These are phyloP conservation scores for Nixonia krombeini DNA, from an alignment of 1,140 invertebrate genomes.

Conservation along the genomic window DNA sequence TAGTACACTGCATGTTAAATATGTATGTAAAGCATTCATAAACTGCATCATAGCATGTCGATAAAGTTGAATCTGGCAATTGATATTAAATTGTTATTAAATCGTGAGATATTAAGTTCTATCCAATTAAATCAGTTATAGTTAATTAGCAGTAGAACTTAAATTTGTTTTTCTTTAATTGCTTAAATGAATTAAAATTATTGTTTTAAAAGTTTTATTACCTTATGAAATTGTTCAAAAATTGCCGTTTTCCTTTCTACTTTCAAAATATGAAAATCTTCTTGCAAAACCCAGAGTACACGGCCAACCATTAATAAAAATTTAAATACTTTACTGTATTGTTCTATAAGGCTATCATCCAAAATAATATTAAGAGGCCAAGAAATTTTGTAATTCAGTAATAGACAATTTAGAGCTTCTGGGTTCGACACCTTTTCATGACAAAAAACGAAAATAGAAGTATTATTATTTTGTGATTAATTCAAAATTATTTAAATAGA, in stretches of 20 bases:
- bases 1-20: slow-evolving; percentile 80
- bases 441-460: neutral
- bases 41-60: slow-evolving; percentile 82
- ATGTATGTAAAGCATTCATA: slow-evolving; percentile 80
- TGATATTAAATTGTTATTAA: neutral
- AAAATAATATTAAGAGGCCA: slow-evolving; percentile 86
- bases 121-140: no score
- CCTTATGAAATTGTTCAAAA: slow-evolving; percentile 63
- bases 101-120: no score
- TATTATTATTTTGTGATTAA: neutral
- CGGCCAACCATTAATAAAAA: slow-evolving; percentile 82
- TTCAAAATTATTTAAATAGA: no score
- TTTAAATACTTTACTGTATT: slow-evolving; percentile 82
- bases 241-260: slow-evolving; percentile 51
- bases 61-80: slow-evolving; percentile 74
- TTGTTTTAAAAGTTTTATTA: slow-evolving; percentile 30
- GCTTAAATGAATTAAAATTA: slow-evolving; percentile 10
- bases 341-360: slow-evolving; percentile 76
- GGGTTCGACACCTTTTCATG: slow-evolving; percentile 69
- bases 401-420: slow-evolving; percentile 77
- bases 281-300: slow-evolving; percentile 80
- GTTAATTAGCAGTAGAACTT: no score
- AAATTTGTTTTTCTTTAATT: no score
- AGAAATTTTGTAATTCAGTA: slow-evolving; percentile 77
- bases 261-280: slow-evolving; percentile 74